Conservation (phyloP, 2,888 invertebrate genomes). For the Lithophane socia region DNA sequence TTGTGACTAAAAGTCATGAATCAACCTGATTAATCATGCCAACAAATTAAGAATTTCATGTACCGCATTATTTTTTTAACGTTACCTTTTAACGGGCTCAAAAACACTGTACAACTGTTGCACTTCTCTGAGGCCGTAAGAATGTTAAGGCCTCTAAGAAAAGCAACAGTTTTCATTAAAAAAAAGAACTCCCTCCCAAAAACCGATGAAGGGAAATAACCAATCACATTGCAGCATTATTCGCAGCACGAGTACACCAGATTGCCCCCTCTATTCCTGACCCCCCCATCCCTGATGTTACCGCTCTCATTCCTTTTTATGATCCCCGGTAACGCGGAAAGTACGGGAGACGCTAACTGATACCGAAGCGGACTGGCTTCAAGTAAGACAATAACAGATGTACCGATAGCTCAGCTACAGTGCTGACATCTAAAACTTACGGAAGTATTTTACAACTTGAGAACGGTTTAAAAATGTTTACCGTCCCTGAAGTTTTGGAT, state of each 20-base stretch:
- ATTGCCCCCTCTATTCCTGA: constrained; percentile 8
- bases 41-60: not conserved
- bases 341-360: constrained; percentile 52
- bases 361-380: constrained; percentile 40
- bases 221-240: constrained; percentile 23
- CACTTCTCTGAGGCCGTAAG: too few species aligned
- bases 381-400: constrained; percentile 59
- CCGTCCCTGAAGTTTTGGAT: constrained; percentile 26
- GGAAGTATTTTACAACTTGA: constrained; percentile 36
- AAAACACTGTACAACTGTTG: not conserved
- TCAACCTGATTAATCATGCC: not conserved
- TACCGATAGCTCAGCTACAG: constrained; percentile 42
- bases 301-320: constrained; percentile 67
- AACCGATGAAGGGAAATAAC: not conserved
- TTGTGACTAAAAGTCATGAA: not conserved
- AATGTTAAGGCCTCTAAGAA: not conserved
- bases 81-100: not conserved
- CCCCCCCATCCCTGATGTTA: constrained; percentile 5
- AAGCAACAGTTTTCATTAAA: not conserved
- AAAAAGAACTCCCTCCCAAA: not conserved
- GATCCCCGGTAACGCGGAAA: constrained; percentile 65
- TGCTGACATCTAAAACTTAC: constrained; percentile 43
- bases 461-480: constrained; percentile 43
- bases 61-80: not conserved
- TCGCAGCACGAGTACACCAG: not conserved